Conservation (phyloP, 2,797 vertebrate species). For the Coccyzus lansbergi region DNA sequence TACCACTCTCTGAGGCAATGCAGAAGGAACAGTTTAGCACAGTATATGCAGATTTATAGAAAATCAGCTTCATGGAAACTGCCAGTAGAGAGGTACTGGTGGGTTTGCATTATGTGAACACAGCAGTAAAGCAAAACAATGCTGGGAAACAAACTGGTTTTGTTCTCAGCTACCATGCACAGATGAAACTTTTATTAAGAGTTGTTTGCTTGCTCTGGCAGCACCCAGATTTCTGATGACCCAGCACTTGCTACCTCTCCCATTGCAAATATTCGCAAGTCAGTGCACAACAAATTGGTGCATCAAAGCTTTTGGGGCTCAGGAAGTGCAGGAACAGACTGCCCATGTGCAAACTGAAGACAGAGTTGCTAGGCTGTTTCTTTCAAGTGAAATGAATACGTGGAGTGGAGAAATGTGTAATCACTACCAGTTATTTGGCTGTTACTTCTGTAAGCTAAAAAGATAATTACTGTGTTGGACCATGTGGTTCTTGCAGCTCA, state of each 20-base stretch:
- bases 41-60: constrained; percentile 55
- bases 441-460: constrained; percentile 7
- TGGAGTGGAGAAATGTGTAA: constrained; percentile 23
- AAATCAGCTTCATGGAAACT: constrained; percentile 61
- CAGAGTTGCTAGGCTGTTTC: neutral
- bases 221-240: neutral
- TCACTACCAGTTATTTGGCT: constrained; percentile 50
- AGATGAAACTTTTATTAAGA: constrained; percentile 17
- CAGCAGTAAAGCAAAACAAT: constrained; percentile 52
- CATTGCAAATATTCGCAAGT: neutral
- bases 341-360: neutral
- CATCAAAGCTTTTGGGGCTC: neutral
- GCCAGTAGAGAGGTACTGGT: neutral
- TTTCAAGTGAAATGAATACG: constrained; percentile 31
- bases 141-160: constrained; percentile 46
- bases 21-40: constrained; percentile 56
- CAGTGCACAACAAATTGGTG: neutral
- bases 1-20: neutral
- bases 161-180: constrained; percentile 20
- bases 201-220: neutral
- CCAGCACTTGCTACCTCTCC: neutral
- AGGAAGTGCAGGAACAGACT: neutral
- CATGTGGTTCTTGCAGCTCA: neutral
- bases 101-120: constrained; percentile 13
- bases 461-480: neutral